Base-by-base conservation (phyloP, 2,797 vertebrate genomes). In the Microchirus variegatus region DNA sequence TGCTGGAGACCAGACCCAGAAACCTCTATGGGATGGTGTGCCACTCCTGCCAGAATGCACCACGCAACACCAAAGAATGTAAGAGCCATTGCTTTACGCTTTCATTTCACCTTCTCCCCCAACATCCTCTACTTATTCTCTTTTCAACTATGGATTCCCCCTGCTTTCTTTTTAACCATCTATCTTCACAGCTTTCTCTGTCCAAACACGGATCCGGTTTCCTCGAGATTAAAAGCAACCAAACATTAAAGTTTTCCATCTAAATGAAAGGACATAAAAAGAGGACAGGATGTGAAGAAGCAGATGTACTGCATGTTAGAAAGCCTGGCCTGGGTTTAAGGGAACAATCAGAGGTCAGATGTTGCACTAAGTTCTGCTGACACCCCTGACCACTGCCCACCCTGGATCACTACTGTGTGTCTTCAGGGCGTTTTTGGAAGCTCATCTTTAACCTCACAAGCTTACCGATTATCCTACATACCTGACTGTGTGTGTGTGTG, bases 11-110 rank as follows among this genome's bases (percentile, higher is more conserved):
- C 89, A 92, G 95, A 63, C 95, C 95, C 38, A 93, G 94, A 68
- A 99, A 96, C 82, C 95, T 96, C 72, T 98, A 98, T 0, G 95
- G 95, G 61, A 95, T 96, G 96, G 95, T 99, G 76, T 99, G 97
- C 89, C 96, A 99, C 80, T 97, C 97, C 0, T 99, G 97, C 84
- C 93, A 95, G 77, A 89, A 96, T 16, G 96, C 97, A 0, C 96
- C 96, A 4, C 94, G 90, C 63, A 96, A 97, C 90, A 95, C 94
- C 86, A 99, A 96, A 90, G 96, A 99, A 92, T 99, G 97, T 99
- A 92, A 96, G 95, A 93, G 12, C 45, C 43, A 17, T 47, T 3
- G 47, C 38, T 15, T 47, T 31, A 4, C 10, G 9, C 19, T 37
- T 67, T 55, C 0, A 26, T 45, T 40, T 12, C 6, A 22, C 17